Conservation (phyloP, 2,113 vertebrate genomes). For the Epinephelus fuscoguttatus region DNA sequence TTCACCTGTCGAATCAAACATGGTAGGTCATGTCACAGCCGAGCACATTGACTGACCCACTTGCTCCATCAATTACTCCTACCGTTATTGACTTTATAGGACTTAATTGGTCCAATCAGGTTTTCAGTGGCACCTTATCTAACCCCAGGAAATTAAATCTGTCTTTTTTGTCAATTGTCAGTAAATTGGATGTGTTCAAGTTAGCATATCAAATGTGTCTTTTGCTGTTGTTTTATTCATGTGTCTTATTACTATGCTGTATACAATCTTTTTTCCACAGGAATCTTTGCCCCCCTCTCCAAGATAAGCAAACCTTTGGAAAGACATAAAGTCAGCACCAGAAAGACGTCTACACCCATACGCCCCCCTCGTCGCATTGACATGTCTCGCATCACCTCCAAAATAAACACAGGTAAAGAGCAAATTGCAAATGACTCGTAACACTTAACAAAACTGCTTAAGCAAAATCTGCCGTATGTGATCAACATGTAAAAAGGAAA, state of each 20-base stretch:
- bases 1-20: constrained; percentile 91
- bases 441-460: background rate
- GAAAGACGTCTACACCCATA: constrained; percentile 65
- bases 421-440: background rate
- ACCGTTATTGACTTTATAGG: background rate
- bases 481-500: background rate
- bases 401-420: constrained; percentile 90
- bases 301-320: constrained; percentile 93
- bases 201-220: background rate
- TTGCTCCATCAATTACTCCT: background rate
- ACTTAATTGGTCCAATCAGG: background rate
- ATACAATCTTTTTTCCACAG: constrained; percentile 68
- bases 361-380: constrained; percentile 86
- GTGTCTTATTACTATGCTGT: background rate
- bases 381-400: constrained; percentile 87
- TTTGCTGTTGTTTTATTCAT: background rate
- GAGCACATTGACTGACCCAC: background rate
- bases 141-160: background rate
- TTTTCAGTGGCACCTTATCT: constrained; percentile 16
- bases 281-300: constrained; percentile 97
- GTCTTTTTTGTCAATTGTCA: background rate
- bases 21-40: constrained; percentile 83
- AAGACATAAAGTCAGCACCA: constrained; percentile 80
- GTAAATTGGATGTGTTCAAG: background rate
- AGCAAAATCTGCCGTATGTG: background rate